phyloP scores from a whole-genome alignment of 2,888 invertebrate species.

The Rhimphoctona megacephalus region DNA sequence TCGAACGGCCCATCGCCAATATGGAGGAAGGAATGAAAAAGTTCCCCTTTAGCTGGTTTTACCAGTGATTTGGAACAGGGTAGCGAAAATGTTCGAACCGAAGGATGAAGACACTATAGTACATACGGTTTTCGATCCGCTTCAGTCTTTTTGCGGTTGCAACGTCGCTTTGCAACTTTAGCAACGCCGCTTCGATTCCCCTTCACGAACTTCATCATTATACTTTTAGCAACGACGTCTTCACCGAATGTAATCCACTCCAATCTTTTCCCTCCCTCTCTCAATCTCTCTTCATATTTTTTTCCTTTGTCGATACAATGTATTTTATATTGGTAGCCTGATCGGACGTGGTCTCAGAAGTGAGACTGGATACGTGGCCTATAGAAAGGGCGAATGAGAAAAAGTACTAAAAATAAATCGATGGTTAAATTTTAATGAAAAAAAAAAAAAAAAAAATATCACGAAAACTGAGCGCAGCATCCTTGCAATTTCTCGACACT shows the following conservation, averaged over 20 bases:
- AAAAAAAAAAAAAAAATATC: background rate
- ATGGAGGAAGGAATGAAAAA: background rate
- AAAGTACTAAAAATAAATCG: background rate
- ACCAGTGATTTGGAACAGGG: background rate
- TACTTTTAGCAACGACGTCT: background rate
- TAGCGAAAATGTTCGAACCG: background rate
- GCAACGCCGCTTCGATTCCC: slow-evolving; percentile 44
- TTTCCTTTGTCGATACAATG: background rate
- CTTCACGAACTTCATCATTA: slow-evolving; percentile 23
- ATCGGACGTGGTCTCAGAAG: background rate
- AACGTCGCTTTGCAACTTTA: slow-evolving; percentile 36
- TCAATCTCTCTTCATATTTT: background rate
- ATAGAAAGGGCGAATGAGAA: background rate
- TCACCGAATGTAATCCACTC: background rate
- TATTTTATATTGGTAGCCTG: background rate
- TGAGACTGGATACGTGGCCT: background rate
- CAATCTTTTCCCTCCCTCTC: background rate
- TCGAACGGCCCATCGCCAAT: background rate
- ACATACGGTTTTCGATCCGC: background rate
- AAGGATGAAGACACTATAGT: background rate
- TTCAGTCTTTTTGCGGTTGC: slow-evolving; percentile 10
- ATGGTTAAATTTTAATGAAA: background rate
- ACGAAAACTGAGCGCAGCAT: background rate
- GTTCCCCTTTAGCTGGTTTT: background rate
- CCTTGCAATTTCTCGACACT: background rate